These are phyloP conservation scores for Acanthochromis polyacanthus DNA, from an alignment of 2,113 vertebrate genomes.

Conservation along the genomic window DNA sequence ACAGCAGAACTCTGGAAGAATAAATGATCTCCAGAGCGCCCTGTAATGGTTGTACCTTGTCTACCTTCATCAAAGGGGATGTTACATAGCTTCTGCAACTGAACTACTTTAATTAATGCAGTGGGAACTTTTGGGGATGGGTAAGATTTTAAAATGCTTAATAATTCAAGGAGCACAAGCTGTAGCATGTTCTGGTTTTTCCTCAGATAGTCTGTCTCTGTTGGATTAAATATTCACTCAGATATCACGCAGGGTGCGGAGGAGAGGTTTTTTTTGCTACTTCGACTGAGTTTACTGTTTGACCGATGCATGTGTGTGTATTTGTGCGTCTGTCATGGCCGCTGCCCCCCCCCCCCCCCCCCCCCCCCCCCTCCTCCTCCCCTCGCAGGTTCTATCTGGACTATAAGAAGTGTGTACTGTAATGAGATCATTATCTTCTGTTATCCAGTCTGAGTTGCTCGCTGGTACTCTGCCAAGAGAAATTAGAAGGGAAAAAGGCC, in stretches of 20 bases:
- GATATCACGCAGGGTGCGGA: conserved; percentile 36
- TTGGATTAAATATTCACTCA: conserved; percentile 70
- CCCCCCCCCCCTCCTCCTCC: conserved; percentile 9
- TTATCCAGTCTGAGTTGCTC: conserved; percentile 72
- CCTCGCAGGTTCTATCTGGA: conserved; percentile 48
- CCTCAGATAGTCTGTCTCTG: conserved; percentile 53
- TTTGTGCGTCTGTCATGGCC: conserved; percentile 53
- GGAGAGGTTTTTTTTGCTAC: conserved; percentile 25
- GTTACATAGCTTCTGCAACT: conserved; percentile 49
- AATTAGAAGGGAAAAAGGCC: conserved; percentile 73
- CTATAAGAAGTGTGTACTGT: conserved; percentile 59
- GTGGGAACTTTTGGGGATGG: conserved; percentile 59
- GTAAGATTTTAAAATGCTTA: conserved; percentile 68
- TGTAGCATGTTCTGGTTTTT: conserved; percentile 59
- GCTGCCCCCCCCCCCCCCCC: conserved; percentile 18
- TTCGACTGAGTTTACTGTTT: conserved; percentile 36
- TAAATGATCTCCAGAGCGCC: conserved; percentile 55
- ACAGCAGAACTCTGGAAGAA: conserved; percentile 14
- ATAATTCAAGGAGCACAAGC: conserved; percentile 75
- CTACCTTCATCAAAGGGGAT: conserved; percentile 58
- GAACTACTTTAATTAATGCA: conserved; percentile 73
- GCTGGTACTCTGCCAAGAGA: conserved; percentile 73
- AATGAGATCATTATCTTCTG: conserved; percentile 84
- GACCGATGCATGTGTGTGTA: conserved; percentile 25
- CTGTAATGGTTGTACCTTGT: conserved; percentile 62